These are phyloP conservation scores for Scomber japonicus DNA, from an alignment of 2,113 vertebrate genomes.

Conservation along the genomic window DNA sequence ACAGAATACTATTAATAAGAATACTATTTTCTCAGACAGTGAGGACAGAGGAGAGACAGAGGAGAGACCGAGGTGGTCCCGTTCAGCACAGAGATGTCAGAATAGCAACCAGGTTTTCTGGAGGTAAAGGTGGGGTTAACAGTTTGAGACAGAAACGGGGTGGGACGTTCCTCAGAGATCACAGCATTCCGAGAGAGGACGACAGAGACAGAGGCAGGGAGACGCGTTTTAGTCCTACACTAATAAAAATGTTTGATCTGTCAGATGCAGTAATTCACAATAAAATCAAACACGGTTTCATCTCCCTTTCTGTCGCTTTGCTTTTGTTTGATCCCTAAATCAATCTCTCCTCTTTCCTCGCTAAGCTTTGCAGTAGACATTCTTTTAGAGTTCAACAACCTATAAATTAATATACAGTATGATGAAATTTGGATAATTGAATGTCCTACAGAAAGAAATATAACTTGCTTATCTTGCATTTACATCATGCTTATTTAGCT, in stretches of 20 bases:
- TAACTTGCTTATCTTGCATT: neutral
- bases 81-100: neutral
- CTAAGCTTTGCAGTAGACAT: neutral
- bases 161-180: conserved; percentile 59
- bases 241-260: conserved; percentile 76
- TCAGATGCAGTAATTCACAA: conserved; percentile 67
- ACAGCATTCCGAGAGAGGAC: conserved; percentile 52
- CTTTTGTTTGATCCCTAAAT: conserved; percentile 57
- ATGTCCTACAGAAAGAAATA: neutral
- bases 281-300: conserved; percentile 63
- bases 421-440: conserved; percentile 22
- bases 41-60: neutral
- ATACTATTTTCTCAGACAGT: neutral
- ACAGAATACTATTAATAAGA: too few relatives aligned
- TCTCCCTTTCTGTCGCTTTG: conserved; percentile 43
- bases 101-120: conserved; percentile 3
- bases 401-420: conserved; percentile 11
- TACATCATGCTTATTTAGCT: neutral
- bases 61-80: conserved; percentile 5
- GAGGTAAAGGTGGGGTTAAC: conserved; percentile 60
- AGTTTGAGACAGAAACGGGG: conserved; percentile 51
- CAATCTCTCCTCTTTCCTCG: conserved; percentile 49
- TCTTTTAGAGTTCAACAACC: conserved; percentile 30
- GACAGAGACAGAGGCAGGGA: conserved; percentile 30
- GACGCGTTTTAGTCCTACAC: conserved; percentile 60